Percentiles rank a stretch among this genome's conserved stretches.
Conservation (phyloP, 2,888 invertebrate genomes). For the Brachyopa scutellaris region DNA sequence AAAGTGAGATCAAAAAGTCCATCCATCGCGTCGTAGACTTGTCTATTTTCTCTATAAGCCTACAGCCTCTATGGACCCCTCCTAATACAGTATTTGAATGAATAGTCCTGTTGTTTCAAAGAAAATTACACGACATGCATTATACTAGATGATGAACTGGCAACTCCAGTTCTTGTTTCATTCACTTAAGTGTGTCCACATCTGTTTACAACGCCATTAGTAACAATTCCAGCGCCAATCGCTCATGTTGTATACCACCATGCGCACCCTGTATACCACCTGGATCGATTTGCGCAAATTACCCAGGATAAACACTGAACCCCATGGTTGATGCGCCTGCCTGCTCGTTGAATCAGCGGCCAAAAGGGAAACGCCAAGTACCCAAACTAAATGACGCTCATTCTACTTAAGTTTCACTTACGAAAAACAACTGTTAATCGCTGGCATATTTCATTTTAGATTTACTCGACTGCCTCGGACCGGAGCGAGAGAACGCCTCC, state of each 20-base stretch:
- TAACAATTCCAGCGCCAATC: conserved; percentile 57
- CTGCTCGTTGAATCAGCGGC: no score
- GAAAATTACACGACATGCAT: background rate
- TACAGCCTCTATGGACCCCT: background rate
- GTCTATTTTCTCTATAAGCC: no score
- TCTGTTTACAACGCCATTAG: conserved; percentile 71
- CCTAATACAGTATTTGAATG: background rate
- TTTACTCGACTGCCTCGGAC: conserved; percentile 49
- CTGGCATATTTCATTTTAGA: conserved; percentile 71
- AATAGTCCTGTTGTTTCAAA: background rate
- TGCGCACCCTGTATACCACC: conserved; percentile 58
- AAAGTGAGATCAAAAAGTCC: no score
- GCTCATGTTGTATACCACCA: conserved; percentile 43
- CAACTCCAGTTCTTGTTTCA: conserved; percentile 36
- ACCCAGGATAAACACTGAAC: conserved; percentile 58
- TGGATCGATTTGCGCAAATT: conserved; percentile 70
- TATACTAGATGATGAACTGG: conserved; percentile 21
- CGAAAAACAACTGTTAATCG: conserved; percentile 72
- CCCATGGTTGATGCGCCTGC: background rate
- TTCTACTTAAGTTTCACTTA: conserved; percentile 73
- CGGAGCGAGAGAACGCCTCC: conserved; percentile 67
- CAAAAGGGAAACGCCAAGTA: conserved; percentile 25
- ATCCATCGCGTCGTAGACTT: no score
- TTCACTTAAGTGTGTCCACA: conserved; percentile 65
- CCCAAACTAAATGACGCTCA: conserved; percentile 67